These are phyloP conservation scores for fruit fly (Drosophila melanogaster) DNA, from an alignment of 1,140 invertebrate species.

Conservation along the genomic window DNA sequence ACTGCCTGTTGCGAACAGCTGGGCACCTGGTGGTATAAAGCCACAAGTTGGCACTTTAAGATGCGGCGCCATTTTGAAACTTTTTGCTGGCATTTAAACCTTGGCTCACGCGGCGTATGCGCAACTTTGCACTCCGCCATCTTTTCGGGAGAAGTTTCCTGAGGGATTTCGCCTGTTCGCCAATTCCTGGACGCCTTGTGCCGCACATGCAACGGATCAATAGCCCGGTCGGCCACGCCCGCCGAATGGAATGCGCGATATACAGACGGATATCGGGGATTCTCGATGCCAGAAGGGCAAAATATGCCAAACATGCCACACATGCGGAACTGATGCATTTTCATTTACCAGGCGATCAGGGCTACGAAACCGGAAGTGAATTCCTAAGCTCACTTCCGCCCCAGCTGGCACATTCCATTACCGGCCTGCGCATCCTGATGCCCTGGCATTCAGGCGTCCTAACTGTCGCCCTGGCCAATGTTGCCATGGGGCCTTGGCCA, in stretches of 20 bases:
- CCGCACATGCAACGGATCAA: slow-evolving; percentile 75
- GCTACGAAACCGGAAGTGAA: slow-evolving; percentile 71
- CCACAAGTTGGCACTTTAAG: slow-evolving; percentile 83
- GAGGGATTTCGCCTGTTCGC: slow-evolving; percentile 22
- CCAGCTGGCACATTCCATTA: not conserved
- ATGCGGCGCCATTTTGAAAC: slow-evolving; percentile 79
- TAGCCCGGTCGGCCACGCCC: slow-evolving; percentile 74
- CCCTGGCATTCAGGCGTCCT: slow-evolving; percentile 59
- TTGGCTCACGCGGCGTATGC: slow-evolving; percentile 27
- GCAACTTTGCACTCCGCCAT: slow-evolving; percentile 11
- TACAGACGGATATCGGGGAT: slow-evolving; percentile 43
- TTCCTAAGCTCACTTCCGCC: slow-evolving; percentile 69
- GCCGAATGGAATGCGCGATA: slow-evolving; percentile 22
- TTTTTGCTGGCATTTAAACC: slow-evolving; percentile 64
- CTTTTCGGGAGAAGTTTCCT: slow-evolving; percentile 4
- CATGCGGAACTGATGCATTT: slow-evolving; percentile 84
- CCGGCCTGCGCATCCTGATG: slow-evolving; percentile 34
- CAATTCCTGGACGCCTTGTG: slow-evolving; percentile 55
- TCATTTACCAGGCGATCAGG: slow-evolving; percentile 75
- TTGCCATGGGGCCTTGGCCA: slow-evolving; percentile 73
- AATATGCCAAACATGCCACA: slow-evolving; percentile 52
- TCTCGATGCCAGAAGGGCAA: slow-evolving; percentile 13
- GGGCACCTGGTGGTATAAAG: slow-evolving; percentile 68
- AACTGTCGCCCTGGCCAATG: slow-evolving; percentile 73
- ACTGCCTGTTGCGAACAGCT: slow-evolving; percentile 32